Evolutionary conservation across 2,797 vertebrate genomes (phyloP).

Genomic region (Linurgus olivaceus): DNA sequence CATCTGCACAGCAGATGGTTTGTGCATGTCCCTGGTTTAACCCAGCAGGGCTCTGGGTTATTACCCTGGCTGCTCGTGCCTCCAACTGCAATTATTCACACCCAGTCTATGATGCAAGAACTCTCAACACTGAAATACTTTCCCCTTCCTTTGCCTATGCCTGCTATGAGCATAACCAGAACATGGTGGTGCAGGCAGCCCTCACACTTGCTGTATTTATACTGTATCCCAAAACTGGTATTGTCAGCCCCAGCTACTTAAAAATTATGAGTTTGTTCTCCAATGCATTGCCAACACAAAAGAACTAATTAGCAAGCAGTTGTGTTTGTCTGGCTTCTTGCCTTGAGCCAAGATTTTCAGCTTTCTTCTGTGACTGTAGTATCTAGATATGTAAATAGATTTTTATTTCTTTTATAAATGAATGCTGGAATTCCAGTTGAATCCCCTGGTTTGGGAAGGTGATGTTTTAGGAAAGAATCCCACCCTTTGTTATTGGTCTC

Average conservation of each 20-base stretch:
- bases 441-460: neutral
- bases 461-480: neutral
- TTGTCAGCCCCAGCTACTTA: neutral
- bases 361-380: neutral
- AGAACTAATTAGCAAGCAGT: neutral
- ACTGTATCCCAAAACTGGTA: neutral
- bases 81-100: neutral
- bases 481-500: neutral
- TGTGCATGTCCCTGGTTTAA: neutral
- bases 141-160: neutral
- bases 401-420: neutral
- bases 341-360: neutral
- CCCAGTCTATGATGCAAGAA: neutral
- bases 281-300: neutral
- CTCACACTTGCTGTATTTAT: neutral
- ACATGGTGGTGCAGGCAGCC: neutral
- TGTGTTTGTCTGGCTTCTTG: neutral
- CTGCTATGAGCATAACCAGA: neutral
- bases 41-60: neutral
- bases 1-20: conserved; percentile 36
- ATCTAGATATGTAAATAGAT: neutral
- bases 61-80: neutral
- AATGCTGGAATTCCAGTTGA: neutral
- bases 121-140: neutral
- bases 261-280: neutral